Base-by-base conservation (phyloP, 2,888 invertebrate species). In the Xestia sexstrigata region DNA sequence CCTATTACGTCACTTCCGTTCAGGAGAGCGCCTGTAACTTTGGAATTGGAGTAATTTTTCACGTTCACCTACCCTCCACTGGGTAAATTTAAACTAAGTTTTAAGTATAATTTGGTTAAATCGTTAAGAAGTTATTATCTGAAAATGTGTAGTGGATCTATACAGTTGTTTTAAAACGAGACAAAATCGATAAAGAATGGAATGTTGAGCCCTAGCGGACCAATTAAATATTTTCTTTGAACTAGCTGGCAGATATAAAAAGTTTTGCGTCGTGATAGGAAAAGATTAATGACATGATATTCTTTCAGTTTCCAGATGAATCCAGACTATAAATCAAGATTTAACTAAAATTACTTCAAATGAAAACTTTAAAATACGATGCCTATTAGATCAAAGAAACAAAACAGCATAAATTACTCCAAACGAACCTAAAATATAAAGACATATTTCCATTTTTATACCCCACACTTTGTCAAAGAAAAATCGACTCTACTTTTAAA, bases 1-100 rank as follows among this genome's bases (percentile, higher is more conserved):
- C 83, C 89, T 88, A 92, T 94, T 94, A 94, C 92, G 91, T 91
- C 93, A 93, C 92, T 89, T 93, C 93, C 94, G 91, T 89, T 80
- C 82, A 60, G 63, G 65, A 72, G 83, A 87, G 81, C 86, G 85
- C 79, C 86, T 88, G 78, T 84, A 92, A 92, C 89, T 92, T 91
- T 78, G 80, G 83, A 90, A 92, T 92, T 91, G 85, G 88, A 84
- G 88, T 87, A 89, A 92, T 93, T 93, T 93, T 93, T 93, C 91
- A 91, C 77, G 74, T 83, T 88, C 83, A 74, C 83, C 85, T 82
- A 74, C 80, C 84, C 78, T 83, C 79, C 70, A 30, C 8, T 74
- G 82, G 72, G 82, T 81, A 65, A 80, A 83, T 86, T 88, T 88
- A 78, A 88, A 87, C 78, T 79, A 78, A 86, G 60, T 84, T 87